Base-by-base conservation (phyloP, 2,797 vertebrate species). In the Trachops cirrhosus region DNA sequence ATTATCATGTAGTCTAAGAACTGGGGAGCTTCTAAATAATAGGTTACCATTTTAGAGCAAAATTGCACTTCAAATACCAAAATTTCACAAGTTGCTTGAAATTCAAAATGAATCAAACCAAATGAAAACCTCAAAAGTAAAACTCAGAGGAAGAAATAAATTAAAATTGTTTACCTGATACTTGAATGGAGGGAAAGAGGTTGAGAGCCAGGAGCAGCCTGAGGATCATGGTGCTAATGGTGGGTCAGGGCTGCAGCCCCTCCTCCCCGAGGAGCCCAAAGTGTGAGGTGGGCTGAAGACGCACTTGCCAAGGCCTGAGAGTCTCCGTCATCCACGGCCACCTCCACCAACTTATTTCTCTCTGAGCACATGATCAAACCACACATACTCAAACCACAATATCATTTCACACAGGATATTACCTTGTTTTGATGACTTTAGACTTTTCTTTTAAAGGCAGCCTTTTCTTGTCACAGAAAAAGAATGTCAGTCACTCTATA, bases 101-200 rank as follows among this genome's bases (percentile, higher is more conserved):
- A 89, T 94, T 82, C 82, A 85, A 87, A 64, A 74, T 52, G 64
- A 93, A 62, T 12, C 54, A 84, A 21, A 26, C n/a, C 26, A 5
- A 48, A 24, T 1, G 0, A 86, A 93, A 39, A 37, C 67, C 39
- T 57, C 29, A 50, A 92, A 94, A 87, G 48, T 91, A 96, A 97
- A 96, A 9, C 1, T 21, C 41, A 41, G 2, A 77, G 75, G 50
- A 97, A 71, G 46, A 93, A 84, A 86, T 10, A 90, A 78, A 89
- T 59, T 75, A 59, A 97, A 93, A 96, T 41, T 6, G 4, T 94
- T 98, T 98, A 98, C 98, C 98, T 98, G 97, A 96, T 94, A 94
- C 95, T 97, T 98, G 97, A 96, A 97, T 94, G 34, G 97, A 62
- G 9, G 97, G 97, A 94, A 98, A 97, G 97, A 98, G 97, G 97